These are phyloP conservation scores for Falco columbarius DNA, from an alignment of 2,797 vertebrate genomes.

Conservation along the genomic window DNA sequence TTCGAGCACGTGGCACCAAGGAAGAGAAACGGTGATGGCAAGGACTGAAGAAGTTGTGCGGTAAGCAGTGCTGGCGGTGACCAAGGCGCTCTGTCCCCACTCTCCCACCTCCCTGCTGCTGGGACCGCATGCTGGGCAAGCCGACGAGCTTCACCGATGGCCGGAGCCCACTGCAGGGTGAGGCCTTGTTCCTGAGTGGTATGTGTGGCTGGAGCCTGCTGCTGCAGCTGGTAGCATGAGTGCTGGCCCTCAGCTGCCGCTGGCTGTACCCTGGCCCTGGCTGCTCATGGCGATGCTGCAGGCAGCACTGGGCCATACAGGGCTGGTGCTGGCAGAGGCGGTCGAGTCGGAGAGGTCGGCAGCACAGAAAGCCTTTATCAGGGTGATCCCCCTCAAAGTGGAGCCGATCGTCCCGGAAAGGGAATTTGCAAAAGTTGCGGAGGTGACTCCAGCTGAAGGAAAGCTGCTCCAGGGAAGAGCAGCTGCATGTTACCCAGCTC, in stretches of 20 bases:
- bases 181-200: slow-evolving; percentile 82
- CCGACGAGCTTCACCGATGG: slow-evolving; percentile 1
- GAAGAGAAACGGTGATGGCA: background rate
- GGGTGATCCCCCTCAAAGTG: slow-evolving; percentile 89
- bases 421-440: slow-evolving; percentile 87
- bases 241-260: slow-evolving; percentile 89
- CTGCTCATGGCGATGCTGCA: slow-evolving; percentile 94
- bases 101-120: background rate
- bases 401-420: slow-evolving; percentile 90
- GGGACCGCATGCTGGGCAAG: background rate
- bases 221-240: slow-evolving; percentile 93
- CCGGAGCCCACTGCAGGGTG: slow-evolving; percentile 55
- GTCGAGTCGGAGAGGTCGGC: slow-evolving; percentile 86
- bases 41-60: background rate
- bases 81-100: slow-evolving; percentile 13
- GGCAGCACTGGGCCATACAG: slow-evolving; percentile 86
- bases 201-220: slow-evolving; percentile 88
- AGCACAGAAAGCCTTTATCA: slow-evolving; percentile 88
- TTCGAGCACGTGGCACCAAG: slow-evolving; percentile 52
- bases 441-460: slow-evolving; percentile 89
- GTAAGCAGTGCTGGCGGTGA: background rate
- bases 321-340: slow-evolving; percentile 82
- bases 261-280: slow-evolving; percentile 93
- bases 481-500: background rate
- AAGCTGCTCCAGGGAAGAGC: slow-evolving; percentile 93